These are phyloP conservation scores for Brachionus manjavacas DNA, from an alignment of 1,140 invertebrate species.

Conservation along the genomic window DNA sequence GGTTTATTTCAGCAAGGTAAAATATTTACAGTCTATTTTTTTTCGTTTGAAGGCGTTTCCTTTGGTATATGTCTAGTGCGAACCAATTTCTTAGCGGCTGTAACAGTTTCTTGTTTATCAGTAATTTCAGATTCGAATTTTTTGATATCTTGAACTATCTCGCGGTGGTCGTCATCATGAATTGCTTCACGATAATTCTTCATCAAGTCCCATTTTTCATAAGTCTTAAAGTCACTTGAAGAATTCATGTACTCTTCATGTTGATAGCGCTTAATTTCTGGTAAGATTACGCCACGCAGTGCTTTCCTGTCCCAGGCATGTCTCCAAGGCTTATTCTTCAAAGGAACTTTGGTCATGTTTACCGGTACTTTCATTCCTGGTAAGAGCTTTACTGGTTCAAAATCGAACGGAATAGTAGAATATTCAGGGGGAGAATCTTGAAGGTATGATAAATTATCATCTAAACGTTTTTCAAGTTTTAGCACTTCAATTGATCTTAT, in stretches of 20 bases:
- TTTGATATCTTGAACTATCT: conserved; percentile 42
- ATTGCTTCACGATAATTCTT: conserved; percentile 31
- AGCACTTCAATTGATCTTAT: conserved; percentile 82
- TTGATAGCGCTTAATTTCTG: background rate
- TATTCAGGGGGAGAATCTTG: conserved; percentile 87
- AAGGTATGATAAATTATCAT: conserved; percentile 81
- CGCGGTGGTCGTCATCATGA: conserved; percentile 31
- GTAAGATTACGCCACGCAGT: conserved; percentile 65
- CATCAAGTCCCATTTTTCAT: conserved; percentile 42
- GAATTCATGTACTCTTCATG: conserved; percentile 1
- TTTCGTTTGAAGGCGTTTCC: background rate
- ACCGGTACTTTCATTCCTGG: conserved; percentile 75
- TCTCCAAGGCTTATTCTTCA: conserved; percentile 80
- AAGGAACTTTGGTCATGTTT: conserved; percentile 73
- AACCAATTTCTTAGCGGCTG: conserved; percentile 34
- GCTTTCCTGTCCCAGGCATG: conserved; percentile 75
- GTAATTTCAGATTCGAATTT: conserved; percentile 24
- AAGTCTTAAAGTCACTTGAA: background rate
- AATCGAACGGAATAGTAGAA: conserved; percentile 84
- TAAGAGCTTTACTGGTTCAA: conserved; percentile 74
- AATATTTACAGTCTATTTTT: conserved; percentile 7
- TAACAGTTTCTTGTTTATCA: conserved; percentile 9
- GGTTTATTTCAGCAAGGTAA: background rate
- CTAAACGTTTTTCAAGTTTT: conserved; percentile 84
- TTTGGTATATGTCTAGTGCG: conserved; percentile 25